Conservation (phyloP, 2,797 vertebrate species). For the Gymnodraco acuticeps region DNA sequence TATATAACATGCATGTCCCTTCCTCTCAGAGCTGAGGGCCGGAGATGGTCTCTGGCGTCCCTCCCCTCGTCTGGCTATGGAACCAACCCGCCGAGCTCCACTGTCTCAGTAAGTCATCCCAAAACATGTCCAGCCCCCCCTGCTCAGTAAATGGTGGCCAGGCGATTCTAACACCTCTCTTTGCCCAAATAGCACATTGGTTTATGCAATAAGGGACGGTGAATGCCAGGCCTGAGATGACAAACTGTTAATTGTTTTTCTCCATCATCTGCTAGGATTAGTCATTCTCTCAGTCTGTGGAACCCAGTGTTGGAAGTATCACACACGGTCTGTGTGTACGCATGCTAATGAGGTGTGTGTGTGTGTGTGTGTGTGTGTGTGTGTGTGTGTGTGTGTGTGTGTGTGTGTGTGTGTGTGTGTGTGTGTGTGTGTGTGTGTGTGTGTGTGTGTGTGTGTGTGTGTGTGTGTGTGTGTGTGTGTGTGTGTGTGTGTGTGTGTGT, state of each 20-base stretch:
- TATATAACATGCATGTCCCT: constrained; percentile 66
- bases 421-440: too few relatives aligned
- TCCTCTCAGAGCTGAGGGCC: constrained; percentile 91
- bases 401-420: too few relatives aligned
- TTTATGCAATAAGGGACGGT: constrained; percentile 51
- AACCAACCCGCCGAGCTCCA: constrained; percentile 98
- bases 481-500: too few relatives aligned
- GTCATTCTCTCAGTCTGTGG: constrained; percentile 64
- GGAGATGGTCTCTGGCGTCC: constrained; percentile 97
- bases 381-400: too few relatives aligned
- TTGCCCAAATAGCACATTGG: constrained; percentile 58
- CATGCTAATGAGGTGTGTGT: constrained; percentile 22
- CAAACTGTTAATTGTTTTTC: constrained; percentile 77
- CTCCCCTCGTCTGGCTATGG: constrained; percentile 98
- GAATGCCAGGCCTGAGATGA: constrained; percentile 62
- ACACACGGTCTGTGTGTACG: constrained; percentile 44
- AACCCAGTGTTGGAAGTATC: constrained; percentile 37
- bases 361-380: too few relatives aligned
- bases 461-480: too few relatives aligned
- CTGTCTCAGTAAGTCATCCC: constrained; percentile 90
- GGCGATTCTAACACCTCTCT: constrained; percentile 57
- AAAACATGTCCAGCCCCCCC: constrained; percentile 19
- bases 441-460: too few relatives aligned
- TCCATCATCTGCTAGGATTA: constrained; percentile 73
- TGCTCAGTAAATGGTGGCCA: constrained; percentile 12